Conservation (phyloP, 1,140 invertebrate genomes). For the Triops longicaudatus region DNA sequence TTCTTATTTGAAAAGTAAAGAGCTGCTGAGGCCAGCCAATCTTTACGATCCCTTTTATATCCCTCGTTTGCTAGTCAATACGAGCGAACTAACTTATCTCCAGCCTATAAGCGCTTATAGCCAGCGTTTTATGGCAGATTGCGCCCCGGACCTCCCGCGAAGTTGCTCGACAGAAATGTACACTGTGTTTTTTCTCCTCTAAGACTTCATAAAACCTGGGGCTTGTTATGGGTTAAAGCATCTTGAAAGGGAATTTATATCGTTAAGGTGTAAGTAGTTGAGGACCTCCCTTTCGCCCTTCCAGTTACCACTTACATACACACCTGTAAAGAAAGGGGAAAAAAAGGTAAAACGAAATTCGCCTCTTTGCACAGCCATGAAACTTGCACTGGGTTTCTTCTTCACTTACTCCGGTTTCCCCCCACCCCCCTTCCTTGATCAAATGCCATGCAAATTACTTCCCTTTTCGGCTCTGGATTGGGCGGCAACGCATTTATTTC, state of each 20-base stretch:
- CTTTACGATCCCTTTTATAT: background rate
- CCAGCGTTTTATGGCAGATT: background rate
- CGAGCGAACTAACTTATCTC: constrained; percentile 2
- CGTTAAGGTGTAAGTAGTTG: background rate
- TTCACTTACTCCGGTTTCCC: background rate
- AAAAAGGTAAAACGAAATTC: background rate
- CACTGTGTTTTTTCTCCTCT: background rate
- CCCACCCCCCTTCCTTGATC: background rate
- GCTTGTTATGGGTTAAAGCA: background rate
- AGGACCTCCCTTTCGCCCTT: background rate
- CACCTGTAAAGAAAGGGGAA: background rate
- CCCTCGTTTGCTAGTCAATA: constrained; percentile 9
- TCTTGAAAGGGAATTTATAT: background rate
- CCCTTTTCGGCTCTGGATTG: constrained; percentile 6
- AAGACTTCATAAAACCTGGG: background rate
- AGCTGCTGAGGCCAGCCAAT: constrained; percentile 1
- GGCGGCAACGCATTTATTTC: background rate
- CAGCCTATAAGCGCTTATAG: background rate
- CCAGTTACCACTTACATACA: background rate
- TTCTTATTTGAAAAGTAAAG: background rate
- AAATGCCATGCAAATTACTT: constrained; percentile 7
- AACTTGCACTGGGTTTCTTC: background rate
- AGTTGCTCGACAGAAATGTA: constrained; percentile 7
- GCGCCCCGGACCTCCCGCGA: constrained; percentile 3
- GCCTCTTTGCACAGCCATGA: background rate